Evolutionary conservation across 2,113 vertebrate species (phyloP), one percentile per base, ranked within the genome.

Genomic region (Nothocercus nigrocapillus): DNA sequence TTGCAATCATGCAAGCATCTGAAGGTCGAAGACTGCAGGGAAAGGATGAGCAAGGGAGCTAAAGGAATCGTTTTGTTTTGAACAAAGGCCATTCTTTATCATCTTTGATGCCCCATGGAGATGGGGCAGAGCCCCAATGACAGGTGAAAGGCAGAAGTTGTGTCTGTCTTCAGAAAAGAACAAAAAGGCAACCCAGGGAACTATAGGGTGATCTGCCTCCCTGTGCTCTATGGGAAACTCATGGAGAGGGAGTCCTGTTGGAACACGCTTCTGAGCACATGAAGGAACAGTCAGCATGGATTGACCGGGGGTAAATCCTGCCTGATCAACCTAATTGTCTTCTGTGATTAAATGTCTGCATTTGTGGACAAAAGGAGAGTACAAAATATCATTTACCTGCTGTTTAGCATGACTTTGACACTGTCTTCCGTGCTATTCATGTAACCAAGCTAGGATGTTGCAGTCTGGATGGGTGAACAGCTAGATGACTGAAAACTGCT

Each of bases 111-210:
- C 21, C 25, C 62, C 1, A 0, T 28, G 40, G 82, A 75, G 34
- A 15, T 0, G 20, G 19, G 28, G n/a, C 62, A n/a, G 51, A 76
- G n/a, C 7, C 25, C 7, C 12, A 22, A 0, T 38, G 61, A 12
- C 45, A 90, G 45, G n/a, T 40, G 8, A 67, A 49, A 59, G 47
- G 27, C 53, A 75, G 22, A 42, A 4, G 24, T 36, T 49, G 10
- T 34, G 56, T 40, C 13, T 18, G 1, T 38, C 36, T 79, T 25
- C 34, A 82, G 61, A 42, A 66, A 69, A 58, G 9, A 5, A 56
- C 27, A 36, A 8, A 73, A 92, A 24, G 38, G 8, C 8, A 49
- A 2, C 17, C 16, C 3, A 77, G 20, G 66, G 22, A 88, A 36
- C 16, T 34, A 25, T 54, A 42, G 38, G 12, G 24, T 83, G 3